Evolutionary conservation across 2,888 invertebrate genomes (phyloP).

Genomic region (Spialia ferax): DNA sequence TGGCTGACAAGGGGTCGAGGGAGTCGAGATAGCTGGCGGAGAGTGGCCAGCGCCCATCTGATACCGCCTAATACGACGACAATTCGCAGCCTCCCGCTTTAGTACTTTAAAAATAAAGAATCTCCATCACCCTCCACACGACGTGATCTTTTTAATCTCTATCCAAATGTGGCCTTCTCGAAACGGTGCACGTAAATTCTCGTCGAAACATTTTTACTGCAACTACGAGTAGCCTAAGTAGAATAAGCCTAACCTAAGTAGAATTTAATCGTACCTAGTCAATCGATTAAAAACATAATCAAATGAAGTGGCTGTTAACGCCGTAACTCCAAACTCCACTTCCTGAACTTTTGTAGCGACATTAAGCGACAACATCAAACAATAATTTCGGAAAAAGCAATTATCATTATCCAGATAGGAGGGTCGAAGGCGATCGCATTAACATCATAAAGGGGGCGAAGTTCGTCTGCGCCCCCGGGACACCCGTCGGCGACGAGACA

Average conservation of each 20-base stretch:
- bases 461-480: constrained; percentile 79
- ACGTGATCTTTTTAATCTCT: constrained; percentile 35
- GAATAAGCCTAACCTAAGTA: no score
- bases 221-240: no score
- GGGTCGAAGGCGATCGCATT: constrained; percentile 83
- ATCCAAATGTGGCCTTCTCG: constrained; percentile 31
- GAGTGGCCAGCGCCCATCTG: constrained; percentile 63
- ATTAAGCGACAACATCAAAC: constrained; percentile 83
- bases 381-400: constrained; percentile 85
- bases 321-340: constrained; percentile 58
- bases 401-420: constrained; percentile 84
- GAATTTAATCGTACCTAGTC: neutral
- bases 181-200: constrained; percentile 25
- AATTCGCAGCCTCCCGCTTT: constrained; percentile 71
- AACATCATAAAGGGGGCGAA: constrained; percentile 84
- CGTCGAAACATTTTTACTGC: constrained; percentile 4
- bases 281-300: constrained; percentile 47
- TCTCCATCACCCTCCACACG: constrained; percentile 41
- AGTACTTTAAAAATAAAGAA: constrained; percentile 49
- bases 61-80: constrained; percentile 76
- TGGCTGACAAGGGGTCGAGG: constrained; percentile 41
- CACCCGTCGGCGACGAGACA: constrained; percentile 81
- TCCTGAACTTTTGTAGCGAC: constrained; percentile 60
- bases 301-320: constrained; percentile 70
- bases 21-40: constrained; percentile 48